A percentile compares a stretch with the other conserved stretches of the same genome.
Evolutionary conservation across 1,140 invertebrate genomes (phyloP).

Genomic region (Cherax quadricarinatus): DNA sequence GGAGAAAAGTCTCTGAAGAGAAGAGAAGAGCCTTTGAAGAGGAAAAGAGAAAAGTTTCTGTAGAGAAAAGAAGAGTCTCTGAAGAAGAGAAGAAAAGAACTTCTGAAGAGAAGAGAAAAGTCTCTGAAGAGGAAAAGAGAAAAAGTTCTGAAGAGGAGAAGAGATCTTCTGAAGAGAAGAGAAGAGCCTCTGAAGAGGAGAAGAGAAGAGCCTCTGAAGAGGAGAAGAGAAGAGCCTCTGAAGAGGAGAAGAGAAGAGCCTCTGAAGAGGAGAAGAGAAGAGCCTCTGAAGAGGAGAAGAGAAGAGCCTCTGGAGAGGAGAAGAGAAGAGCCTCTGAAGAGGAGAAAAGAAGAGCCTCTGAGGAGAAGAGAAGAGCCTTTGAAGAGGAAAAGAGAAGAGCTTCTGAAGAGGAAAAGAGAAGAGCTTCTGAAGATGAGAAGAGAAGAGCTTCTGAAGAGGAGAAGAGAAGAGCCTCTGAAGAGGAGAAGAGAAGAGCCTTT

Average conservation of each 20-base stretch:
- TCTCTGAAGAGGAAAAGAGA: slow-evolving; percentile 2
- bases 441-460: slow-evolving; percentile 22
- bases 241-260: neutral
- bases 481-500: neutral
- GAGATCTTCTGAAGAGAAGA: slow-evolving; percentile 5
- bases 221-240: neutral
- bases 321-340: slow-evolving; percentile 1
- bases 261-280: neutral
- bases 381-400: slow-evolving; percentile 9
- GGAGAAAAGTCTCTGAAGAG: neutral
- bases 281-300: neutral
- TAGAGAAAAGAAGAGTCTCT: neutral
- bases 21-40: slow-evolving; percentile 22
- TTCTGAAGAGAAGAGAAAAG: slow-evolving; percentile 18
- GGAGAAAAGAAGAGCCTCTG: neutral
- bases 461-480: neutral
- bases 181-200: neutral
- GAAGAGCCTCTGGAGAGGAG: neutral
- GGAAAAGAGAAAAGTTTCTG: neutral
- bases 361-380: slow-evolving; percentile 24
- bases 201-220: neutral
- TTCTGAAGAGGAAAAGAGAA: slow-evolving; percentile 5
- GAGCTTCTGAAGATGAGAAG: slow-evolving; percentile 17
- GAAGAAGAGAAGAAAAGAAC: slow-evolving; percentile 7
- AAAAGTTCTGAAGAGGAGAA: neutral